These are phyloP conservation scores for Nephrotoma guestfalica DNA, from an alignment of 2,888 invertebrate genomes.

Conservation along the genomic window DNA sequence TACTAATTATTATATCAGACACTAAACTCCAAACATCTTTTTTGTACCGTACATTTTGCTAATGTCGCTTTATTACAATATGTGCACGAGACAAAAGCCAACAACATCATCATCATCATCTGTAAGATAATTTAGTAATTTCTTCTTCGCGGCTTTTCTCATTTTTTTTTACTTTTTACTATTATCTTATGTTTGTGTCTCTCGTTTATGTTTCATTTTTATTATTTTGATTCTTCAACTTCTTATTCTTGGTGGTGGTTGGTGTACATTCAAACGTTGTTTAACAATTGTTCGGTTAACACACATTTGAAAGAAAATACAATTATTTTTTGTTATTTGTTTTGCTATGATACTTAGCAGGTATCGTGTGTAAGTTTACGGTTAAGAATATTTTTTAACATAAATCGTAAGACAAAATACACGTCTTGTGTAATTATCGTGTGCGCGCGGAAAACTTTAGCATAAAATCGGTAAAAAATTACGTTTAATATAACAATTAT, in stretches of 20 bases:
- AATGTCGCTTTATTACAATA: background rate
- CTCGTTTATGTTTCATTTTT: background rate
- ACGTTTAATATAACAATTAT: background rate
- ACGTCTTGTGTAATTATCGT: background rate
- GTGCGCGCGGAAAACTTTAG: background rate
- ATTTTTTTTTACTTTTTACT: background rate
- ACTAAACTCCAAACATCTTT: background rate
- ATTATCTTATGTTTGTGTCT: background rate
- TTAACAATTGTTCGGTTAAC: constrained; percentile 3
- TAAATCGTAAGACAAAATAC: background rate
- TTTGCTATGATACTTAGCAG: background rate
- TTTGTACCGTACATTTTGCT: background rate
- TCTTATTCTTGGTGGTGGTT: background rate
- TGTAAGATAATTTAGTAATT: background rate
- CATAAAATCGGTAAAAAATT: too few species aligned
- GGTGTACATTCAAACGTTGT: background rate
- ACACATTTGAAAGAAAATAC: background rate
- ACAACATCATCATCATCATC: background rate
- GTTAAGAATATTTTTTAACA: background rate
- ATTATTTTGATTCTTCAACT: background rate
- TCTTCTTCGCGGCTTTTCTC: background rate
- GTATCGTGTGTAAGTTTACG: background rate
- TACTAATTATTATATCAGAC: background rate
- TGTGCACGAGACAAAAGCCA: background rate
- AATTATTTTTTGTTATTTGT: background rate